A percentile compares a stretch with the other conserved stretches of the same genome.
phyloP scores from a whole-genome alignment of 2,113 vertebrate species.

The Coreoperca whiteheadi region DNA sequence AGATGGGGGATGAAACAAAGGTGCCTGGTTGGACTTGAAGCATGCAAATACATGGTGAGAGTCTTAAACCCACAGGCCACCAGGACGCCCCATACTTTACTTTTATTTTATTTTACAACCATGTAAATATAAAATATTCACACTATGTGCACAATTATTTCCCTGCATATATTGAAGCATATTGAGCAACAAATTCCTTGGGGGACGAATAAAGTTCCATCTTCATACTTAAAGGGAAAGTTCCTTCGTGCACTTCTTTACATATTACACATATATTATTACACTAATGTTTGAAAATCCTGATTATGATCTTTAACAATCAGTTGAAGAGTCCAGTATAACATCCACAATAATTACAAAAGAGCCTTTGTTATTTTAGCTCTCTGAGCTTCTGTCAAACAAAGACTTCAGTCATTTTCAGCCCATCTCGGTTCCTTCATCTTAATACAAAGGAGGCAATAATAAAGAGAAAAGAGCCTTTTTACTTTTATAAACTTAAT shows the following conservation, averaged over 20 bases:
- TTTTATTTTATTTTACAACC: background rate
- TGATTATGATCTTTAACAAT: background rate
- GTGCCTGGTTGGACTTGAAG: too few relatives aligned
- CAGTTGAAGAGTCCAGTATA: accelerated
- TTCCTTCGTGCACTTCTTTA: too few relatives aligned
- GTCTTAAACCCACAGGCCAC: too few relatives aligned
- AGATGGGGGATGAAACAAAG: background rate
- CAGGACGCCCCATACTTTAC: background rate
- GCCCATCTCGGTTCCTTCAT: too few relatives aligned
- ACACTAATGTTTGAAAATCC: background rate
- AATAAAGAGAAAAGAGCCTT: background rate
- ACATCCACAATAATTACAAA: background rate
- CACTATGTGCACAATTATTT: background rate
- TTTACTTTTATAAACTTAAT: constrained; percentile 80
- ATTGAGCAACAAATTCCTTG: background rate
- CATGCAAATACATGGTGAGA: too few relatives aligned
- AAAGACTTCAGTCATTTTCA: background rate
- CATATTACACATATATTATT: background rate
- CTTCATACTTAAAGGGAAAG: too few relatives aligned
- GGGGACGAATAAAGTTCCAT: background rate
- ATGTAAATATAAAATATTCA: background rate
- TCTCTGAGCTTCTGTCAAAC: too few relatives aligned
- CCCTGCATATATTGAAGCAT: background rate
- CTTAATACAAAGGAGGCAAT: background rate
- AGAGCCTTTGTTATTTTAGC: background rate